Evolutionary conservation across 64 coral and sea anemone genomes (phyloP), one percentile per base, ranked within the genome.

Genomic region (Cladopsammia gracilis): DNA sequence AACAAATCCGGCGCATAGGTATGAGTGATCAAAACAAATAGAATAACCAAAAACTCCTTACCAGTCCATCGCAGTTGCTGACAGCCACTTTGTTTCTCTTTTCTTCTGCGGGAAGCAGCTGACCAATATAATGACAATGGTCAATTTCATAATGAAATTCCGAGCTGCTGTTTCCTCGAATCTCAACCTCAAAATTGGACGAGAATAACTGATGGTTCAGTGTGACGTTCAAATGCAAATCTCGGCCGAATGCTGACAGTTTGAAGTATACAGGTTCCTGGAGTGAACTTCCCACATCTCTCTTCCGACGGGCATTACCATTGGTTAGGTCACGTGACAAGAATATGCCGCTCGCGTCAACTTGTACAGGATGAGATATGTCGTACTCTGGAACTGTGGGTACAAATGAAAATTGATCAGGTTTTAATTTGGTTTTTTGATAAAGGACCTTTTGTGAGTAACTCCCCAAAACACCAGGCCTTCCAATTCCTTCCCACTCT

Each of bases 1-100:
- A 19, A n/a, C 23, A n/a, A n/a, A n/a, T n/a, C n/a, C n/a, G n/a
- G n/a, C n/a, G n/a, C n/a, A n/a, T n/a, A n/a, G n/a, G n/a, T n/a
- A n/a, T n/a, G n/a, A n/a, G n/a, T n/a, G n/a, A n/a, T n/a, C n/a
- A n/a, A n/a, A n/a, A 26, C 3, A 6, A 13, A 46, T 15, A 18
- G 4, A 45, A 44, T 73, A 44, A 15, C 7, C 19, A 48, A 22
- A 48, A 0, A 64, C 10, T 74, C 10, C 89, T 83, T 83, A 91
- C 89, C 78, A 91, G 54, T 91, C 89, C 89, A 83, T 91, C 89
- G 47, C 89, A 91, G 78, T 91, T 91, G 71, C 89, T 91, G 18
- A 91, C 7, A 13, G 89, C 89, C 8, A 91, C 89, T 24, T 74
- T 91, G 68, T 50, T 71, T 48, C 54, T 54, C 5, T 61, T 79